Evolutionary conservation across 2,113 vertebrate species (phyloP), one percentile per base, ranked within the genome.

Genomic region (Mesocricetus auratus): DNA sequence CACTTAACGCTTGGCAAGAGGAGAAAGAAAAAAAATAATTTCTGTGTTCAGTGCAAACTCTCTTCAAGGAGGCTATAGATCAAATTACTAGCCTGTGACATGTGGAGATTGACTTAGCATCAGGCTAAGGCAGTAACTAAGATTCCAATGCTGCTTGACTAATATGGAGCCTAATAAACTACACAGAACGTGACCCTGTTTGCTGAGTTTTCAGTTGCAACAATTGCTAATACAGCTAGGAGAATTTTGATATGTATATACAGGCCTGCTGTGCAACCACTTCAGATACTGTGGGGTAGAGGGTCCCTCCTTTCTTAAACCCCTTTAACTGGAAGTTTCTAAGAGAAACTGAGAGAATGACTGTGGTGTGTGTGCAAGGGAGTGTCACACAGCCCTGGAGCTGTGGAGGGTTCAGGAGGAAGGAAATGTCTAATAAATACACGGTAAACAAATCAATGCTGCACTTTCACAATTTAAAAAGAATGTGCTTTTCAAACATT

Each of bases 191-290:
- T 0, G 93, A 98, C 98, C 97, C 97, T 96, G 91, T 94, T 98
- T 96, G 91, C 97, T 97, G 96, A 98, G 97, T 98, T 98, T 98
- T 98, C 98, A 98, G 97, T 98, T 98, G 98, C 96, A 98, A 97
- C 97, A 98, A 98, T 98, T 98, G 97, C 97, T 98, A 71, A 98
- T 98, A 98, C 97, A 98, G 91, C 97, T 97, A 95, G 90, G 94
- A 98, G 96, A 97, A 96, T 97, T 98, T 98, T 98, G 97, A 71
- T 97, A 53, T 97, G 96, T 97, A 93, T 95, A 39, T 96, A 90
- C 68, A 98, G 88, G 89, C 87, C 96, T 97, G 75, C 73, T 96
- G 96, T 95, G 92, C 96, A 97, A 97, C 91, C 74, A 98, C 96
- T 98, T 97, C 96, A 97, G 97, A 95, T 94, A 91, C 75, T 97